These are phyloP conservation scores for Trachelus stipa DNA, from an alignment of 2,888 invertebrate genomes.

Conservation along the genomic window DNA sequence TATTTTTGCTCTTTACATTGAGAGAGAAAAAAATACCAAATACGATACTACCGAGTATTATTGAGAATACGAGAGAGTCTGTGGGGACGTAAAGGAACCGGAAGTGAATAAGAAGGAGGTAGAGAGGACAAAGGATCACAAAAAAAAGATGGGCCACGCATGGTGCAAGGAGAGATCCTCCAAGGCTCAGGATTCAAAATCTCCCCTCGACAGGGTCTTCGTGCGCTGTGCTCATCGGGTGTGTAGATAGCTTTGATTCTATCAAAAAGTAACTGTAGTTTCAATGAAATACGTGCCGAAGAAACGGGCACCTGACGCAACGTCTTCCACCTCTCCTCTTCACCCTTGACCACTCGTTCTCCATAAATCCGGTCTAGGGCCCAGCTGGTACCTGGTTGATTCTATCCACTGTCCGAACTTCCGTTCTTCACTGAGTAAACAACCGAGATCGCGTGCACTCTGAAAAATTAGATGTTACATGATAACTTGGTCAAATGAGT, in stretches of 20 bases:
- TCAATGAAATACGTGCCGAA: not conserved
- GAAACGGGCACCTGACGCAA: not conserved
- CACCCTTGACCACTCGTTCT: not conserved
- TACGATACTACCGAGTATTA: not conserved
- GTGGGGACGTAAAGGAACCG: slow-evolving; percentile 7
- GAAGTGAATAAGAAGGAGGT: slow-evolving; percentile 10
- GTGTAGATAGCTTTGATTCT: slow-evolving; percentile 29
- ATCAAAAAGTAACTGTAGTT: not conserved
- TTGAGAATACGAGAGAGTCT: not conserved
- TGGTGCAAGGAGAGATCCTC: slow-evolving; percentile 64
- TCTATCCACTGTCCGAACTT: not conserved
- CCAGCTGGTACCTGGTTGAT: not conserved
- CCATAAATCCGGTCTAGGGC: not conserved
- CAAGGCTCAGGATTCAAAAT: slow-evolving; percentile 65
- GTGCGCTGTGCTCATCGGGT: slow-evolving; percentile 64
- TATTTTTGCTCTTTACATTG: not conserved
- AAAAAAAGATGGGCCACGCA: slow-evolving; percentile 62
- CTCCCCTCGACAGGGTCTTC: slow-evolving; percentile 64
- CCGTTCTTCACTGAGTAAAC: not conserved
- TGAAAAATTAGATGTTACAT: not conserved
- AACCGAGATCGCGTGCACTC: not conserved
- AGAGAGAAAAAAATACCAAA: not conserved
- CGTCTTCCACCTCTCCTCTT: not conserved
- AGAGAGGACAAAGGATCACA: not conserved
- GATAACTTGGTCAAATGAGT: not conserved